Base-by-base conservation (phyloP, 2,888 invertebrate genomes). In the Cyrtodaria siliqua region DNA sequence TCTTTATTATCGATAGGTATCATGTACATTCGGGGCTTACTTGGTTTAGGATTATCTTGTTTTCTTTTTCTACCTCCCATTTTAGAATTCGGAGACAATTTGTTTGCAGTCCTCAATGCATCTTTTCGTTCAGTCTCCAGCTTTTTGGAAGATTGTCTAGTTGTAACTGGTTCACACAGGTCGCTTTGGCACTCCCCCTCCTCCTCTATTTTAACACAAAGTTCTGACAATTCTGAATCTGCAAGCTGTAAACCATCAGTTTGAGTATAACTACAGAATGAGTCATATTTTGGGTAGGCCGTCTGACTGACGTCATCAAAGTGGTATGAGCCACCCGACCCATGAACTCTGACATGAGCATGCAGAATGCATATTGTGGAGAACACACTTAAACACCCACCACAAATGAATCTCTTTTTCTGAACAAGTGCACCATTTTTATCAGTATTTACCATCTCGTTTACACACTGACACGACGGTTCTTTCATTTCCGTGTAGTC, bases 201-300 rank as follows among this genome's bases (percentile, higher is more conserved):
- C n/a, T 47, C 20, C 16, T 16, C 47, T 9, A 9, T 33, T 8
- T 8, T 8, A 33, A 8, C 33, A 33, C 6, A 12, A 8, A 8
- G 4, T 4, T 33, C 12, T 33, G 33, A 8, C 12, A 33, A 8
- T 33, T 33, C 33, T 12, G 12, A 33, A 33, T 33, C 33, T 47
- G 3, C 20, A 27, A 42, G 53, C 26, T 29, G 2, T n/a, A 38
- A 42, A 23, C 12, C 14, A 4, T 68, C 64, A 49, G 77, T 72
- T 53, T 72, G 77, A 20, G 68, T 55, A n/a, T 49, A 62, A 38
- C 64, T 72, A 49, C 77, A 72, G 24, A 63, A 63, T 1, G 71
- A 68, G 42, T 72, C 77, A 68, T 63, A 69, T 42, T 64, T 68
- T 0, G 79, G 79, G 44, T 57, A 74, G 18, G 79, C 79, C 26